Conservation (phyloP, 2,113 vertebrate genomes). For the Lagopus leucura region DNA sequence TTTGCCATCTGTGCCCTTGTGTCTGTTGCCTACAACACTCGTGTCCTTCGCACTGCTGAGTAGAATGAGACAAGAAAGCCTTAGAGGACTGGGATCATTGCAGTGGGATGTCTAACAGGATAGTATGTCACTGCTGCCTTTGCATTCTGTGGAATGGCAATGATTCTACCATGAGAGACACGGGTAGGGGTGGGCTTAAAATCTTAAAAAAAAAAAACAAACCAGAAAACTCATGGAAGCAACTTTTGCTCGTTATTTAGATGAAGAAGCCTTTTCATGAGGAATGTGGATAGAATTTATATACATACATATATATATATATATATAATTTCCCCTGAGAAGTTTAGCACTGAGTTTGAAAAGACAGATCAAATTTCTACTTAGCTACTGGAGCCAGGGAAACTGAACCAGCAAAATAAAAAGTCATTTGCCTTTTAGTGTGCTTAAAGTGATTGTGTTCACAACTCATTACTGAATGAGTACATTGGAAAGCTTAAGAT, state of each 20-base stretch:
- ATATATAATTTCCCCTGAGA: background rate
- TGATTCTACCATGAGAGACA: background rate
- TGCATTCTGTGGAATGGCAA: background rate
- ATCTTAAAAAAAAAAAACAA: background rate
- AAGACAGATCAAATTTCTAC: constrained; percentile 27
- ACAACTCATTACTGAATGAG: background rate
- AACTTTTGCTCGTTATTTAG: background rate
- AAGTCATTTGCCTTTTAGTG: background rate
- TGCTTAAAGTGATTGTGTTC: constrained; percentile 18
- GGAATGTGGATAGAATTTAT: background rate
- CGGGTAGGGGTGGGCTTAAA: background rate
- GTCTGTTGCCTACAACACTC: background rate
- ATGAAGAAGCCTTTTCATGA: background rate
- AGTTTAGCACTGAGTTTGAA: constrained; percentile 9
- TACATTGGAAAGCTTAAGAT: background rate
- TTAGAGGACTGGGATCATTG: background rate
- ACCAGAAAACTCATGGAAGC: background rate
- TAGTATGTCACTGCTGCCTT: no score
- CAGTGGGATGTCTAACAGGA: background rate
- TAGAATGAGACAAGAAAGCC: background rate
- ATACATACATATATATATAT: background rate
- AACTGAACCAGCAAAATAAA: constrained; percentile 49
- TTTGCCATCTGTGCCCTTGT: background rate
- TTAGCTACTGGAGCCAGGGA: constrained; percentile 9
- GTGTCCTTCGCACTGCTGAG: background rate